Conservation (phyloP, 2,113 vertebrate genomes). For the Enhydra lutris region DNA sequence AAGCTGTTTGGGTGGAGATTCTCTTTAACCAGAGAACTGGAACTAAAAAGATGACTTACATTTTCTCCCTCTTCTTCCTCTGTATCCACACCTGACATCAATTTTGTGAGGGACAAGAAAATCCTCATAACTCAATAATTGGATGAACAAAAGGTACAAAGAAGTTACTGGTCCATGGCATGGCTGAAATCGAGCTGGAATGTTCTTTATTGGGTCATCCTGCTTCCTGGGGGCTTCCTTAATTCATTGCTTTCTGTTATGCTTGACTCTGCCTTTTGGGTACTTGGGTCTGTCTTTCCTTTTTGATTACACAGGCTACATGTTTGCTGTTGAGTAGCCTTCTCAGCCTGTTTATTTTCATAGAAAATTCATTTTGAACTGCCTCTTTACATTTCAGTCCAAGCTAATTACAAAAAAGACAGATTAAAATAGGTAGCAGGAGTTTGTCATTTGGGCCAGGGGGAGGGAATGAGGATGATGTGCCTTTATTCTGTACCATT, state of each 20-base stretch:
- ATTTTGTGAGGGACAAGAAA: neutral
- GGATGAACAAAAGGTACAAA: neutral
- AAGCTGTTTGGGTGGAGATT: neutral
- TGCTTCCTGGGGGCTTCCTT: neutral
- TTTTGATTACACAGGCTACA: neutral
- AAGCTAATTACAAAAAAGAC: neutral
- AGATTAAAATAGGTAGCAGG: neutral
- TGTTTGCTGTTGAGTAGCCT: neutral
- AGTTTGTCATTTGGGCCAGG: neutral
- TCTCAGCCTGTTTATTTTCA: neutral
- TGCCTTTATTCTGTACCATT: neutral
- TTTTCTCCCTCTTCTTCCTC: neutral
- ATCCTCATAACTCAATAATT: neutral
- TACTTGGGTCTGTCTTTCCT: neutral
- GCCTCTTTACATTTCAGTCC: neutral
- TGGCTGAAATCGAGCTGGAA: neutral
- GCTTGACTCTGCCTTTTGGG: neutral
- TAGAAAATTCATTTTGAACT: conserved; percentile 1
- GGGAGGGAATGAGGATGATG: neutral
- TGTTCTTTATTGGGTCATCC: neutral
- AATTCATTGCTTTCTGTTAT: neutral
- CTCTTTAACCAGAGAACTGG: neutral
- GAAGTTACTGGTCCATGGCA: neutral
- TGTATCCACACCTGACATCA: too few relatives aligned
- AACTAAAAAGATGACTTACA: neutral